A percentile compares a stretch with the other conserved stretches of the same genome.
Conservation (phyloP, 2,797 vertebrate genomes). For the Myotis planiceps region DNA sequence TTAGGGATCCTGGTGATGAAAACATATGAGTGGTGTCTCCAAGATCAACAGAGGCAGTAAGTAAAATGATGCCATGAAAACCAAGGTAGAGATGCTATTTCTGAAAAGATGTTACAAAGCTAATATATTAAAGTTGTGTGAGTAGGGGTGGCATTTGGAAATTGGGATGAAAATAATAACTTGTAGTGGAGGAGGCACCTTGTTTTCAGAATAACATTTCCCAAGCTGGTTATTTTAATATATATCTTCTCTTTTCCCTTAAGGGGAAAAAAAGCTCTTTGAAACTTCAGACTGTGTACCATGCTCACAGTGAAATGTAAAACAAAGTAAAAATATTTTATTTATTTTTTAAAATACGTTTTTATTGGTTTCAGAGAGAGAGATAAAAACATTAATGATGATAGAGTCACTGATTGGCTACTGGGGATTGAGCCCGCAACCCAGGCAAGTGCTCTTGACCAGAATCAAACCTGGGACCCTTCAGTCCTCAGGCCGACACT, state of each 20-base stretch:
- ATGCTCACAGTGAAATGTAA: background rate
- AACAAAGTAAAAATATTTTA: too few relatives aligned
- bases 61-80: background rate
- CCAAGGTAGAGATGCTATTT: background rate
- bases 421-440: too few relatives aligned
- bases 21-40: background rate
- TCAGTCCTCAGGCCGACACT: too few relatives aligned
- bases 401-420: too few relatives aligned
- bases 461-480: too few relatives aligned
- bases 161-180: background rate
- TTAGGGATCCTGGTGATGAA: background rate
- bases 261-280: background rate
- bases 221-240: slow-evolving; percentile 1
- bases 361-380: too few relatives aligned
- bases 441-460: too few relatives aligned
- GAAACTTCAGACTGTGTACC: background rate
- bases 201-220: slow-evolving; percentile 27
- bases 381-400: too few relatives aligned
- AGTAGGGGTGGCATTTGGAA: background rate
- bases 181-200: background rate
- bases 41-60: background rate
- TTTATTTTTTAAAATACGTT: too few relatives aligned
- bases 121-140: background rate
- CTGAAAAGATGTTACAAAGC: background rate
- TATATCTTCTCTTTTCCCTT: background rate